Percentiles rank a stretch among this genome's conserved stretches.
Conservation (phyloP, 64 coral and sea anemone species). For the Pocillopora damicornis region DNA sequence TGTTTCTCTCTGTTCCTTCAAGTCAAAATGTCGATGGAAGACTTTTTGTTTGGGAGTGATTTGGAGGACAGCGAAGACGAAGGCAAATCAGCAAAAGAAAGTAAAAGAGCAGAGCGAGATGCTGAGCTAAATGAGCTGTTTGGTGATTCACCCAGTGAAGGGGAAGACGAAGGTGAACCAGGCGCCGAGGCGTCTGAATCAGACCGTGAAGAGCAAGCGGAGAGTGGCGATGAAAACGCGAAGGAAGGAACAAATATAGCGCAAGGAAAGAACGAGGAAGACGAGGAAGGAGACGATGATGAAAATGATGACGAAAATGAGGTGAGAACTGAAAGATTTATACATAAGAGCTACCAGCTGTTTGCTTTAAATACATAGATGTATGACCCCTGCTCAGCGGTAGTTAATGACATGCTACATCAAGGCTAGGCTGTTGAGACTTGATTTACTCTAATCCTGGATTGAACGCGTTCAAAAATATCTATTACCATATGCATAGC, state of each 20-base stretch:
- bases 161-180: constrained; percentile 54
- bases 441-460: no score
- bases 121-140: constrained; percentile 71
- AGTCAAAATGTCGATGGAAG: constrained; percentile 84
- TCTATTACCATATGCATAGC: no score
- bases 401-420: no score
- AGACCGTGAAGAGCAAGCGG: constrained; percentile 22
- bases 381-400: no score
- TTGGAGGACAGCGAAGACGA: constrained; percentile 94
- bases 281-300: constrained; percentile 40
- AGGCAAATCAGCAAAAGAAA: constrained; percentile 41
- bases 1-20: not conserved
- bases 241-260: constrained; percentile 20
- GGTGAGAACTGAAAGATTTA: not conserved
- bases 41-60: constrained; percentile 96
- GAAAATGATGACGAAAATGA: constrained; percentile 38
- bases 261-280: constrained; percentile 22
- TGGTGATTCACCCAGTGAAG: constrained; percentile 81
- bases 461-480: no score
- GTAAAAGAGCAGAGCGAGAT: constrained; percentile 30
- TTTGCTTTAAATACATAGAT: not conserved
- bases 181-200: constrained; percentile 15
- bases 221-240: constrained; percentile 48
- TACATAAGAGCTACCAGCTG: not conserved
- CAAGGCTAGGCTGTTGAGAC: no score